Evolutionary conservation across 2,113 vertebrate species (phyloP).

Genomic region (Neodontobutis hainanensis): DNA sequence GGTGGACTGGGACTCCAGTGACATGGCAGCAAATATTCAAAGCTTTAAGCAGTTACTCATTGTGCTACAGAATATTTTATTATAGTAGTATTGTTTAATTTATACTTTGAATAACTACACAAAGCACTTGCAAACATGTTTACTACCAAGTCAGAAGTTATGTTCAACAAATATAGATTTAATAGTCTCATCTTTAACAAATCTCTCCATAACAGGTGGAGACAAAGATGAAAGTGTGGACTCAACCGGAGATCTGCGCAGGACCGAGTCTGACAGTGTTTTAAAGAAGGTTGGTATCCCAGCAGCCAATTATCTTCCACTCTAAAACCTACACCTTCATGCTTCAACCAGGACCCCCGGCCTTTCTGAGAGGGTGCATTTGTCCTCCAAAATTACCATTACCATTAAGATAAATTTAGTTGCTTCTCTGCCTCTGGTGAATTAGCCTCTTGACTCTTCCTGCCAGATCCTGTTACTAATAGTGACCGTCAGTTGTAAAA

Average conservation of each 20-base stretch:
- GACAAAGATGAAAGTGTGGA: slow-evolving; percentile 90
- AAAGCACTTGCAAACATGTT: too few relatives aligned
- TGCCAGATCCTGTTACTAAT: slow-evolving; percentile 52
- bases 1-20: slow-evolving; percentile 6
- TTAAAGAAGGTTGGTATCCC: slow-evolving; percentile 88
- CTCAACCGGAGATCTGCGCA: slow-evolving; percentile 86
- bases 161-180: not conserved
- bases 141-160: too few relatives aligned
- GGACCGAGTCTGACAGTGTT: slow-evolving; percentile 93
- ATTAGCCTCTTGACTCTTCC: slow-evolving; percentile 59
- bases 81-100: too few relatives aligned
- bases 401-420: slow-evolving; percentile 52
- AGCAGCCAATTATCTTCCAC: slow-evolving; percentile 24
- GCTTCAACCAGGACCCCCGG: slow-evolving; percentile 25
- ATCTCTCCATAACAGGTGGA: slow-evolving; percentile 77
- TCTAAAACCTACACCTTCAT: slow-evolving; percentile 11
- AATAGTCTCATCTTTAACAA: not conserved
- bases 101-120: too few relatives aligned
- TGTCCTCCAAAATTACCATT: slow-evolving; percentile 52
- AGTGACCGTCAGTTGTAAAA: slow-evolving; percentile 39
- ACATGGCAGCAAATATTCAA: slow-evolving; percentile 2
- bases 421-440: slow-evolving; percentile 34
- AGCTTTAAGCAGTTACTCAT: slow-evolving; percentile 16
- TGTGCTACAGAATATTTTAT: not conserved
- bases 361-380: slow-evolving; percentile 38